A percentile compares a stretch with the other conserved stretches of the same genome.
Evolutionary conservation across 2,113 vertebrate species (phyloP).

Genomic region (Carollia perspicillata): DNA sequence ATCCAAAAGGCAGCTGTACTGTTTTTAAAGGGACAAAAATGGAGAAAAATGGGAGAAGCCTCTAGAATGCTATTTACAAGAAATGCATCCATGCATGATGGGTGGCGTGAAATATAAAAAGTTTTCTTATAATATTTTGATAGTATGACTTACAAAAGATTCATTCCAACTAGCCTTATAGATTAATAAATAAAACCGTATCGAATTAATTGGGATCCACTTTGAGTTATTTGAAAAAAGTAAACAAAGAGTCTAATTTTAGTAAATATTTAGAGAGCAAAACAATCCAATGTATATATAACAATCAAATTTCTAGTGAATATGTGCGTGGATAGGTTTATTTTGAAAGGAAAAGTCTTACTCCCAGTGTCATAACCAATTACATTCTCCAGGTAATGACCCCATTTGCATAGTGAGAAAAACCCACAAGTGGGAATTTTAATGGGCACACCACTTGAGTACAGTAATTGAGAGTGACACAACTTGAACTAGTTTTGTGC

Average conservation of each 20-base stretch:
- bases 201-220: conserved; percentile 75
- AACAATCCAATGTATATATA: conserved; percentile 82
- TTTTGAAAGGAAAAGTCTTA: conserved; percentile 87
- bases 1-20: not conserved
- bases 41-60: not conserved
- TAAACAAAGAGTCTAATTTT: conserved; percentile 77
- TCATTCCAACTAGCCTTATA: conserved; percentile 59
- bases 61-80: not conserved
- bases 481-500: conserved; percentile 91
- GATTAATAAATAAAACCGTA: conserved; percentile 63
- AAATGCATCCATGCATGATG: not conserved
- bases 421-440: conserved; percentile 92
- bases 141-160: conserved; percentile 52
- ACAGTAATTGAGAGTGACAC: conserved; percentile 96
- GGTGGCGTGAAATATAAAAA: conserved; percentile 40
- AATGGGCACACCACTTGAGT: conserved; percentile 94
- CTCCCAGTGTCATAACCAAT: conserved; percentile 94
- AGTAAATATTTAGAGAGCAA: conserved; percentile 85
- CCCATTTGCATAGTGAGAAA: conserved; percentile 93
- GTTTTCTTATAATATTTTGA: conserved; percentile 53
- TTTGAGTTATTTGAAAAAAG: conserved; percentile 74
- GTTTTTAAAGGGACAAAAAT: not conserved
- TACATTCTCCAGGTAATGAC: conserved; percentile 95
- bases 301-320: conserved; percentile 84
- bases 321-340: conserved; percentile 90